Evolutionary conservation across 2,797 vertebrate species (phyloP).

Genomic region (Takifugu rubripes): DNA sequence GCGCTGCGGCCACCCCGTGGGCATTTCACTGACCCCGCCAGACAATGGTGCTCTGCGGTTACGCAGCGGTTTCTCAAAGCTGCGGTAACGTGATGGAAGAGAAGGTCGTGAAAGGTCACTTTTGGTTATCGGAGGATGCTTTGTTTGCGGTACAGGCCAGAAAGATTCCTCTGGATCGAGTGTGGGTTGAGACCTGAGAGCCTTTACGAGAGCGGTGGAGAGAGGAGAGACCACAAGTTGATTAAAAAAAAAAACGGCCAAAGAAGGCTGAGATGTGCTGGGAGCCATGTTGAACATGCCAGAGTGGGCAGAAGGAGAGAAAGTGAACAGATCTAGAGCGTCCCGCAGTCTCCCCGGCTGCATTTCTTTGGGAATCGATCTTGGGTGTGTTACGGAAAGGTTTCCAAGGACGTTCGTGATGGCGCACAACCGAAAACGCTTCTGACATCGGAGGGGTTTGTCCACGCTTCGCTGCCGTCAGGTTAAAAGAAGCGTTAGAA

Average conservation of each 20-base stretch:
- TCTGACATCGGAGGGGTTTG: slow-evolving; percentile 33
- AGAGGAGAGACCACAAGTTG: slow-evolving; percentile 18
- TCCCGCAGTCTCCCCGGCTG: slow-evolving; percentile 2
- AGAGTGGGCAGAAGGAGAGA: slow-evolving; percentile 37
- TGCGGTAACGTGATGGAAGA: slow-evolving; percentile 44
- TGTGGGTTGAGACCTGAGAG: slow-evolving; percentile 33
- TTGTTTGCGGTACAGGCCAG: slow-evolving; percentile 16
- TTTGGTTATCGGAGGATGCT: slow-evolving; percentile 36
- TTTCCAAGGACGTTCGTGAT: slow-evolving; percentile 2
- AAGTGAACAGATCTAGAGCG: slow-evolving; percentile 24
- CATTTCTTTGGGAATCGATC: slow-evolving; percentile 2
- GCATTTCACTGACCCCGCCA: slow-evolving; percentile 48
- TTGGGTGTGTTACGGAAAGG: background rate
- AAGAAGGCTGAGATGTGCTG: slow-evolving; percentile 43
- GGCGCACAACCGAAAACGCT: slow-evolving; percentile 5
- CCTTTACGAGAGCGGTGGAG: slow-evolving; percentile 31
- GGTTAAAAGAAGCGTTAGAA: slow-evolving; percentile 23
- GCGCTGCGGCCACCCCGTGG: slow-evolving; percentile 57
- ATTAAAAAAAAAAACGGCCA: slow-evolving; percentile 66
- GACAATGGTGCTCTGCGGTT: slow-evolving; percentile 67
- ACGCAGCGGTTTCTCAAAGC: slow-evolving; percentile 39
- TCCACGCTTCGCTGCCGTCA: slow-evolving; percentile 15
- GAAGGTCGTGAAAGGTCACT: slow-evolving; percentile 33
- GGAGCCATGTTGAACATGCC: slow-evolving; percentile 57
- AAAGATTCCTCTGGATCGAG: slow-evolving; percentile 33